Conservation (phyloP, 1,140 invertebrate genomes). For the Akabosia matsudoensis region DNA sequence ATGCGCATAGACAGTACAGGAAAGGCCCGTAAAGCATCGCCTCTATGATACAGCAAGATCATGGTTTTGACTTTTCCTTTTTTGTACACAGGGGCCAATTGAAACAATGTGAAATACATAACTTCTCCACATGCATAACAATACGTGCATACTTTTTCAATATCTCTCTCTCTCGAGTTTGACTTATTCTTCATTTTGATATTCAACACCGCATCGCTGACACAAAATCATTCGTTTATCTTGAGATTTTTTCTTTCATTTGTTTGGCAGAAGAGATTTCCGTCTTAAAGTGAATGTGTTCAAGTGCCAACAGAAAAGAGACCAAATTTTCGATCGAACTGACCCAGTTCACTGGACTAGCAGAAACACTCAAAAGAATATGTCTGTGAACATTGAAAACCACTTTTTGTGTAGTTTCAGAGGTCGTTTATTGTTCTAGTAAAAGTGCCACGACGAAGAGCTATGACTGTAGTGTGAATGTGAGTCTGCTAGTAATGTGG, state of each 20-base stretch:
- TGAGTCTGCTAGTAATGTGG: not conserved
- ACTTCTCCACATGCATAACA: too few relatives aligned
- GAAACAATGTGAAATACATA: constrained; percentile 7
- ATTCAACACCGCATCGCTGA: not conserved
- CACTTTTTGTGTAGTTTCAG: not conserved
- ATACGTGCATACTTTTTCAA: not conserved
- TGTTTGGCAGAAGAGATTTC: constrained; percentile 12
- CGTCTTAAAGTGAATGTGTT: not conserved
- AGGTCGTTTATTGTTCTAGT: not conserved
- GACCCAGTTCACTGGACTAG: constrained; percentile 41
- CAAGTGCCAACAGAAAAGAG: not conserved
- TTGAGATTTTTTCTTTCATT: not conserved
- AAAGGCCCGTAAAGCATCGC: not conserved
- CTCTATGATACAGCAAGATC: not conserved
- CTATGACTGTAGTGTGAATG: not conserved
- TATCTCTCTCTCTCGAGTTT: not conserved
- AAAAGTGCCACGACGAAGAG: not conserved
- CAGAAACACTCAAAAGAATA: not conserved
- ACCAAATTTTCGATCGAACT: constrained; percentile 38
- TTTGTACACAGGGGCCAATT: not conserved
- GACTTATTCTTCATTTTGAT: not conserved
- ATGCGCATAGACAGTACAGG: not conserved
- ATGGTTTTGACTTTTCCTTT: not conserved
- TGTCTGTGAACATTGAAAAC: not conserved
- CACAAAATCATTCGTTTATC: constrained; percentile 5